A percentile compares a stretch with the other conserved stretches of the same genome.
These are phyloP conservation scores for Ormyrus labotus DNA, from an alignment of 2,888 invertebrate species.

Conservation along the genomic window DNA sequence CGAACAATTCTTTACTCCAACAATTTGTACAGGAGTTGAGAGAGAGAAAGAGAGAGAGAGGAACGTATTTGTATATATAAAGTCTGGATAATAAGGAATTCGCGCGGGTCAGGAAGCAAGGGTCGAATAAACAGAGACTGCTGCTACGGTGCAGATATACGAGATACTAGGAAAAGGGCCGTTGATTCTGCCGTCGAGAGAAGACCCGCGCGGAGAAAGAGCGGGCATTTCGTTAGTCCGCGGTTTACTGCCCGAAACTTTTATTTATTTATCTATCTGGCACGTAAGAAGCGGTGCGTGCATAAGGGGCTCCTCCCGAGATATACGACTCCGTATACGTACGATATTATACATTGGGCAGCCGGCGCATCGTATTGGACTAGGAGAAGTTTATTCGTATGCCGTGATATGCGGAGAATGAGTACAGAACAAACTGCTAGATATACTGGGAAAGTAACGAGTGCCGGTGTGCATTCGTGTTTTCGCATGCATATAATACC, in stretches of 20 bases:
- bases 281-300: conserved; percentile 2
- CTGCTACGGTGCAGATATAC: no score
- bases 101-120: conserved; percentile 6
- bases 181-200: conserved; percentile 1
- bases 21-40: not conserved
- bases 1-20: no score
- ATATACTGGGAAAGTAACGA: conserved; percentile 69
- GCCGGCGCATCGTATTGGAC: conserved; percentile 59
- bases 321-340: not conserved
- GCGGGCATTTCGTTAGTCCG: conserved; percentile 29
- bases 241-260: conserved; percentile 52
- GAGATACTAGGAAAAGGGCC: not conserved
- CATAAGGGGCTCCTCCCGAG: not conserved
- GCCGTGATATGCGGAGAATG: conserved; percentile 66
- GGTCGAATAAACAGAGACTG: conserved; percentile 4
- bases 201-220: no score
- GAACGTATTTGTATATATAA: not conserved
- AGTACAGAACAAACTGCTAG: conserved; percentile 68
- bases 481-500: not conserved
- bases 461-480: conserved; percentile 16
- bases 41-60: no score
- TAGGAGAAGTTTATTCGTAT: conserved; percentile 65
- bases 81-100: conserved; percentile 13
- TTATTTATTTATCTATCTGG: conserved; percentile 62
- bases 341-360: conserved; percentile 19